Conservation (phyloP, 1,140 invertebrate species). For the Holotrichia oblita region DNA sequence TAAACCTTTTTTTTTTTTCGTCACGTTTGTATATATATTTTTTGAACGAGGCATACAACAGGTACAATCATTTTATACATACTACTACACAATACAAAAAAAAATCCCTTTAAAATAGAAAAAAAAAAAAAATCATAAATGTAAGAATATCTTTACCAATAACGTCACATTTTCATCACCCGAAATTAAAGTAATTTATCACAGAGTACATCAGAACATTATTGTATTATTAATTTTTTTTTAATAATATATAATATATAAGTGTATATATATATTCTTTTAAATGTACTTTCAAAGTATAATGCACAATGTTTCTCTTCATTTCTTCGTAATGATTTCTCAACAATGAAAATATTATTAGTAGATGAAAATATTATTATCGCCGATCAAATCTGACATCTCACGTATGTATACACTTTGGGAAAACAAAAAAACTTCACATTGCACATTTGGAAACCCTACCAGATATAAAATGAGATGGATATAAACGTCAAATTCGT, state of each 20-base stretch:
- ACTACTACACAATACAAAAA: slow-evolving; percentile 20
- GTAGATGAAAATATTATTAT: no score
- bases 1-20: not conserved
- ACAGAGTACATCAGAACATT: slow-evolving; percentile 33
- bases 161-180: slow-evolving; percentile 36
- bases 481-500: not conserved
- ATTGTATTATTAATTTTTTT: not conserved
- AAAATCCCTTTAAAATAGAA: not conserved
- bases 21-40: slow-evolving; percentile 40
- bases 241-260: not conserved
- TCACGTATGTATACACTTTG: no score
- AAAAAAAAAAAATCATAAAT: not conserved
- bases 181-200: slow-evolving; percentile 18
- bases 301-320: not conserved
- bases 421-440: no score
- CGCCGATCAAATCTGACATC: no score
- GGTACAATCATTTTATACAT: slow-evolving; percentile 46
- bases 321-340: not conserved
- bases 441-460: no score
- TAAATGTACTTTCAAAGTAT: not conserved
- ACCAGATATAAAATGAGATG: no score
- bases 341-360: no score
- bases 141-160: slow-evolving; percentile 24
- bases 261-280: no score
- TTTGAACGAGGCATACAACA: slow-evolving; percentile 48